These are phyloP conservation scores for Scatophagus argus DNA, from an alignment of 2,113 vertebrate genomes.

Conservation along the genomic window DNA sequence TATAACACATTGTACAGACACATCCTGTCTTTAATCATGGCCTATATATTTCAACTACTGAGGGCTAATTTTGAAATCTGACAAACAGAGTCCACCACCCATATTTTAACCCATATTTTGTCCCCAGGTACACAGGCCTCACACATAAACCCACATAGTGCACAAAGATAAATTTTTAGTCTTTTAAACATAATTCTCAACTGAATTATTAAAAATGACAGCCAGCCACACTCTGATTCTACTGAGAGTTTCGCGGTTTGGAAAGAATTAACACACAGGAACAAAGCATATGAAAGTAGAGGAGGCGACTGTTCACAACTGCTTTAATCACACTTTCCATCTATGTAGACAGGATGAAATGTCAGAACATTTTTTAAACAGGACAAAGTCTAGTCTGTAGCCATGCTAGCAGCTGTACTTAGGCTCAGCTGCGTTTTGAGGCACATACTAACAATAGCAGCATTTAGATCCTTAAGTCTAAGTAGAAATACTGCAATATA, in stretches of 20 bases:
- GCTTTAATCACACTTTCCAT: background rate
- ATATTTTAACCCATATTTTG: background rate
- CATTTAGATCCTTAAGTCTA: too few species aligned
- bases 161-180: constrained; percentile 1
- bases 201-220: background rate
- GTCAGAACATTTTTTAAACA: too few species aligned
- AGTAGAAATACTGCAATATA: too few species aligned
- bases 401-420: too few species aligned
- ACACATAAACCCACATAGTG: background rate
- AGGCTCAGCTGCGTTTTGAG: too few species aligned
- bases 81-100: background rate
- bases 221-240: background rate
- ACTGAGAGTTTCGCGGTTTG: background rate
- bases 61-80: background rate
- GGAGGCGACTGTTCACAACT: background rate
- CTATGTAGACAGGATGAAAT: background rate
- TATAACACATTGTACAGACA: background rate
- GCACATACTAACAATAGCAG: too few species aligned
- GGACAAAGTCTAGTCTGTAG: too few species aligned
- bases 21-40: background rate
- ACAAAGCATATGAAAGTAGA: background rate
- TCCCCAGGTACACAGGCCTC: too few species aligned
- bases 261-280: background rate
- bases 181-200: constrained; percentile 3
- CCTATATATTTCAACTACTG: constrained; percentile 4